Percentiles rank a stretch among this genome's conserved stretches.
These are phyloP conservation scores for Ichneumoninae sp. DNA, from an alignment of 2,888 invertebrate species.

Conservation along the genomic window DNA sequence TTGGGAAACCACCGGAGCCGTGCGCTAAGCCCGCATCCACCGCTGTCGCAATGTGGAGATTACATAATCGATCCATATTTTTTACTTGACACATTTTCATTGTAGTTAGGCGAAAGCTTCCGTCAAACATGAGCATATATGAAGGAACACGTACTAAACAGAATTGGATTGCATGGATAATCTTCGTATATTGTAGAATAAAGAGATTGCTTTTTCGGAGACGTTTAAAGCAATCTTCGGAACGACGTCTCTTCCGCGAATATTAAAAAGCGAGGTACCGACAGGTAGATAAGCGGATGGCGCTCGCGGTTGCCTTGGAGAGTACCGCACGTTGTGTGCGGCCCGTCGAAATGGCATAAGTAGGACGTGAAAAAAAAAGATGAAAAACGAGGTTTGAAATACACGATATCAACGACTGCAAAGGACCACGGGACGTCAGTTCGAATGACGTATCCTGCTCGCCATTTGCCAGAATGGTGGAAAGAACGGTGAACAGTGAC, in stretches of 20 bases:
- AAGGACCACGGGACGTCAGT: slow-evolving; percentile 57
- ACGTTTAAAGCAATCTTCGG: background rate
- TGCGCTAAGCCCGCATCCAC: no score
- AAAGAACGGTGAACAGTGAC: slow-evolving; percentile 57
- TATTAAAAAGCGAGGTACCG: background rate
- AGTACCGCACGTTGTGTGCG: background rate
- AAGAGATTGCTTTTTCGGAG: background rate
- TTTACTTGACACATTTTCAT: background rate
- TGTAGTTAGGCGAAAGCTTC: background rate
- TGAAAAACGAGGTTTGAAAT: slow-evolving; percentile 10
- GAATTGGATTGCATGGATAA: background rate
- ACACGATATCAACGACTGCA: slow-evolving; percentile 47
- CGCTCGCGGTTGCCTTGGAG: slow-evolving; percentile 19
- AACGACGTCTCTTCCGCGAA: background rate
- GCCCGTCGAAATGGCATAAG: slow-evolving; percentile 18
- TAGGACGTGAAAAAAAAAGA: slow-evolving; percentile 4
- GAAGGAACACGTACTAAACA: background rate
- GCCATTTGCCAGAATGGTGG: slow-evolving; percentile 23
- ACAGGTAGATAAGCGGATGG: background rate
- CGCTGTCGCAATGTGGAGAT: no score
- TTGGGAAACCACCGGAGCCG: no score
- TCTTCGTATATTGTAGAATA: background rate
- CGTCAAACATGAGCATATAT: background rate
- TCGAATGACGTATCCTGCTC: slow-evolving; percentile 40
- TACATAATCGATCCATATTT: no score